Conservation (phyloP, 1,140 invertebrate genomes). For the Drosophila mauritiana region DNA sequence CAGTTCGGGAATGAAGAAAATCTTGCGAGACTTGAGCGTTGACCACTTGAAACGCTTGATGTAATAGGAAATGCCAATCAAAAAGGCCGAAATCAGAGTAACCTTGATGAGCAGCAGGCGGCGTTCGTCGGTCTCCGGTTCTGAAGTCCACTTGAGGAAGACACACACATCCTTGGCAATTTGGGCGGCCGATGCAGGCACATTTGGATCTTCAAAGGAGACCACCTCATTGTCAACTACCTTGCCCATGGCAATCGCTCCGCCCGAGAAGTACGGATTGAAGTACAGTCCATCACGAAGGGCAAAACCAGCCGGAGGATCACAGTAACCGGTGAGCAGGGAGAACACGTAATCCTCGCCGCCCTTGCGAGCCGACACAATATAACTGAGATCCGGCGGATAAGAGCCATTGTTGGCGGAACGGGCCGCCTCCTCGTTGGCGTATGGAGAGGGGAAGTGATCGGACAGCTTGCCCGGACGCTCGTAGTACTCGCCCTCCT, state of each 20-base stretch:
- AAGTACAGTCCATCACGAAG: slow-evolving; percentile 96
- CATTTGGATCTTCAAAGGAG: slow-evolving; percentile 93
- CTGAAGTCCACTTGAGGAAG: slow-evolving; percentile 97
- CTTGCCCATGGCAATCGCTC: slow-evolving; percentile 98
- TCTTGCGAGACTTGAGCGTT: slow-evolving; percentile 92
- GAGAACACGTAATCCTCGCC: slow-evolving; percentile 97
- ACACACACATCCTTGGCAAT: slow-evolving; percentile 97
- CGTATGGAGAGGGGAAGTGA: slow-evolving; percentile 94
- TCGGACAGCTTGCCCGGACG: slow-evolving; percentile 98
- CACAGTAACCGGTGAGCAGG: slow-evolving; percentile 97
- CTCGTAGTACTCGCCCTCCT: slow-evolving; percentile 94
- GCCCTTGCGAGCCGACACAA: slow-evolving; percentile 95
- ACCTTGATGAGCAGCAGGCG: slow-evolving; percentile 95
- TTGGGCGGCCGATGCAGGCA: slow-evolving; percentile 96
- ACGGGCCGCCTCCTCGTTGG: slow-evolving; percentile 97
- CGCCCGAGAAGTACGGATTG: slow-evolving; percentile 99
- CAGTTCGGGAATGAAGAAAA: slow-evolving; percentile 89
- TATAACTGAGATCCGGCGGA: slow-evolving; percentile 97
- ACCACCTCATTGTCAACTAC: slow-evolving; percentile 88
- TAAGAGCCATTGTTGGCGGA: slow-evolving; percentile 96
- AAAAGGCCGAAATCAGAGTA: slow-evolving; percentile 86
- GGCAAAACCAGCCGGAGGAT: slow-evolving; percentile 95
- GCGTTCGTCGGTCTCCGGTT: slow-evolving; percentile 95
- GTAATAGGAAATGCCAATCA: slow-evolving; percentile 88
- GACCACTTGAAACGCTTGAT: slow-evolving; percentile 94